A percentile compares a stretch with the other conserved stretches of the same genome.
Conservation (phyloP, 2,888 invertebrate genomes). For the Eubasilissa splendida region DNA sequence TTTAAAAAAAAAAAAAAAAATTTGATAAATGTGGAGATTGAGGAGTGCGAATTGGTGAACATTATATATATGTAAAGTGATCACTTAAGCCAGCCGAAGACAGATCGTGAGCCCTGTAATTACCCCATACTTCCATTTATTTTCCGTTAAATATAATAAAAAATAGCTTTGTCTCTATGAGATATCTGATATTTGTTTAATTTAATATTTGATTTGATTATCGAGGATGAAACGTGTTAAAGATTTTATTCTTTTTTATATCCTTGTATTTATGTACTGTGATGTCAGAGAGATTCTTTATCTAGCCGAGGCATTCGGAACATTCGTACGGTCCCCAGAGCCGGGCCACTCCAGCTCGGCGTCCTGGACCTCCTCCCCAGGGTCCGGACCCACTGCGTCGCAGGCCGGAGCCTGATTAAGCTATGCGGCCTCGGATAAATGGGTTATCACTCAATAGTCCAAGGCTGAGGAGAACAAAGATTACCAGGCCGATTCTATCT, state of each 20-base stretch:
- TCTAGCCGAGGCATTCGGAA: constrained; percentile 15
- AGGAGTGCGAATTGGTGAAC: too few relatives aligned
- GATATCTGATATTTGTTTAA: too few relatives aligned
- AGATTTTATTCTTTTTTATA: constrained; percentile 16
- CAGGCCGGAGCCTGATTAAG: constrained; percentile 21
- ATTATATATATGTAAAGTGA: too few relatives aligned
- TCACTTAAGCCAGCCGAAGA: too few relatives aligned
- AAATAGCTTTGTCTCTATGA: too few relatives aligned
- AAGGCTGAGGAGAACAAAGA: background rate
- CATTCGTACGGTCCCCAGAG: constrained; percentile 7
- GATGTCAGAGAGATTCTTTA: constrained; percentile 30
- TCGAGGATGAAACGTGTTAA: background rate
- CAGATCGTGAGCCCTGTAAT: too few relatives aligned
- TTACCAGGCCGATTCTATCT: background rate
- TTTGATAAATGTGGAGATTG: too few relatives aligned
- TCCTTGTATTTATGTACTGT: constrained; percentile 35
- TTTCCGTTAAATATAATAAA: too few relatives aligned
- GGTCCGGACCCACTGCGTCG: constrained; percentile 17
- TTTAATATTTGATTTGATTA: background rate
- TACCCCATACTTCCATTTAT: too few relatives aligned
- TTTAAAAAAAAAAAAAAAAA: too few relatives aligned
- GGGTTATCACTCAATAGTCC: constrained; percentile 4
- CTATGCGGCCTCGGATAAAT: constrained; percentile 3
- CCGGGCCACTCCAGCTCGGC: background rate
- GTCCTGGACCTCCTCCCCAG: background rate